Conservation (phyloP, 2,888 invertebrate genomes). For the Augochlorella aurata region DNA sequence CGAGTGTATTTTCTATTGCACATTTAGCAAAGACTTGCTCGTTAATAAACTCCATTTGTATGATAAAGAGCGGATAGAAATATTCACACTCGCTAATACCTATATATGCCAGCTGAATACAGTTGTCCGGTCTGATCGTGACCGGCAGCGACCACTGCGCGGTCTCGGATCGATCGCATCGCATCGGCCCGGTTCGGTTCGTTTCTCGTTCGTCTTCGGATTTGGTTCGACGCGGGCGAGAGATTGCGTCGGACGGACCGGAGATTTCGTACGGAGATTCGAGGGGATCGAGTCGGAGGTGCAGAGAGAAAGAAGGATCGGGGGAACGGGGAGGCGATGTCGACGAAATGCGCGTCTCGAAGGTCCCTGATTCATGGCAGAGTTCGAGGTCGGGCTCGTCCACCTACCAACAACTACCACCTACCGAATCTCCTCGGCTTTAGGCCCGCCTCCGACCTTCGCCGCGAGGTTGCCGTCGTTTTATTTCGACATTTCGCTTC, state of each 20-base stretch:
- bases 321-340: not conserved
- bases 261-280: constrained; percentile 21
- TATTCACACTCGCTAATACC: too few relatives aligned
- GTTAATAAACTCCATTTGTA: too few relatives aligned
- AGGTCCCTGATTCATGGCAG: constrained; percentile 68
- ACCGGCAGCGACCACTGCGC: constrained; percentile 7
- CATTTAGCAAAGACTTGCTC: too few relatives aligned
- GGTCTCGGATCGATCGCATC: not conserved
- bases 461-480: constrained; percentile 63
- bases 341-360: constrained; percentile 59
- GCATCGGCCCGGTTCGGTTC: not conserved
- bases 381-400: constrained; percentile 72
- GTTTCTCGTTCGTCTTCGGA: not conserved
- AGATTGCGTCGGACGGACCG: constrained; percentile 9
- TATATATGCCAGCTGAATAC: too few relatives aligned
- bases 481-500: constrained; percentile 68
- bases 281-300: not conserved
- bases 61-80: too few relatives aligned
- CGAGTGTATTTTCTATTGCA: too few relatives aligned
- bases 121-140: not conserved
- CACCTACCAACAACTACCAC: constrained; percentile 49
- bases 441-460: constrained; percentile 78
- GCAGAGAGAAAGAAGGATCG: not conserved
- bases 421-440: constrained; percentile 69
- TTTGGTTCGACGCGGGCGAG: not conserved